Percentiles rank a stretch among this genome's conserved stretches.
phyloP scores from a whole-genome alignment of 1,140 invertebrate species.

The Pygmarrhopalites habei region DNA sequence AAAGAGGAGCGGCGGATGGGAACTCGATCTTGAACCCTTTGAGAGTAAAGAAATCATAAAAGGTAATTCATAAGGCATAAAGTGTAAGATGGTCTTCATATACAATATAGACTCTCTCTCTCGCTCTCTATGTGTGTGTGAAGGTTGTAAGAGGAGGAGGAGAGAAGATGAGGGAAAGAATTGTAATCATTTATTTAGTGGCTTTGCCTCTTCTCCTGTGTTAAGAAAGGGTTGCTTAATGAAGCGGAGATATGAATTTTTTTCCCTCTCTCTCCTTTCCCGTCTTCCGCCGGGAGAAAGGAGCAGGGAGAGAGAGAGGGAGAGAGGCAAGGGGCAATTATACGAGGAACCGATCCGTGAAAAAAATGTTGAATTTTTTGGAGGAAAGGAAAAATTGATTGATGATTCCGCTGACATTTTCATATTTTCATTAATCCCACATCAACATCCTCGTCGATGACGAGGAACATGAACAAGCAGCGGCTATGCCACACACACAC shows the following conservation, averaged over 20 bases:
- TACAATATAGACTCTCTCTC: too few relatives aligned
- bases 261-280: neutral
- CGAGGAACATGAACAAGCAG: too few relatives aligned
- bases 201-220: neutral
- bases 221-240: conserved; percentile 27
- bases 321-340: conserved; percentile 21
- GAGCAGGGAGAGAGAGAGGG: conserved; percentile 2
- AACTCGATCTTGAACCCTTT: too few relatives aligned
- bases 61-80: neutral
- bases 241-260: conserved; percentile 26
- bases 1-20: too few relatives aligned
- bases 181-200: too few relatives aligned
- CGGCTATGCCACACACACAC: too few relatives aligned
- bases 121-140: too few relatives aligned
- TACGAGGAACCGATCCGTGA: conserved; percentile 24
- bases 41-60: neutral
- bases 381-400: conserved; percentile 25
- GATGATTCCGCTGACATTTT: conserved; percentile 33
- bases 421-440: conserved; percentile 26
- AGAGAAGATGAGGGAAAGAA: neutral
- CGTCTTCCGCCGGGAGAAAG: neutral
- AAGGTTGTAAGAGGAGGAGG: too few relatives aligned
- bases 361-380: conserved; percentile 31
- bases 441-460: conserved; percentile 6
- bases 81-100: neutral